Percentiles rank a stretch among this genome's conserved stretches.
These are phyloP conservation scores for Sogatella furcifera DNA, from an alignment of 1,140 invertebrate species.

Conservation along the genomic window DNA sequence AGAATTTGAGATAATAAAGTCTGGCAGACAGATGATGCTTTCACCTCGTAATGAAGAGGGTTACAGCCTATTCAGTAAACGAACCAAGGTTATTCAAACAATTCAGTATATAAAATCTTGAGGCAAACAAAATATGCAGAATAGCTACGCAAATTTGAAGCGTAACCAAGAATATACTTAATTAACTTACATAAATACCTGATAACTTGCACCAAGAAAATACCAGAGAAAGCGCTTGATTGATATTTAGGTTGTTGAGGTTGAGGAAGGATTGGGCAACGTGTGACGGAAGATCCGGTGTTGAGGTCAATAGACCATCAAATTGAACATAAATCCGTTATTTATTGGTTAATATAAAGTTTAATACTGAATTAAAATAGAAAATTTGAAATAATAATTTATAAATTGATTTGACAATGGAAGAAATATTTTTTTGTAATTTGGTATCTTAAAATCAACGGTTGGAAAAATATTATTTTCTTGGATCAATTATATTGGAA, in stretches of 20 bases:
- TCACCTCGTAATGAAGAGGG: not conserved
- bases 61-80: not conserved
- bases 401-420: too few species aligned
- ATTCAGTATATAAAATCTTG: not conserved
- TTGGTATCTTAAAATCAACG: too few species aligned
- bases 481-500: too few species aligned
- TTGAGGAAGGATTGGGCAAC: constrained; percentile 18
- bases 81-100: not conserved
- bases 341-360: too few species aligned
- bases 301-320: not conserved
- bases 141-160: not conserved
- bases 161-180: not conserved
- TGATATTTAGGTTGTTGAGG: constrained; percentile 20
- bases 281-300: constrained; percentile 20
- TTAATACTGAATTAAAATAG: too few species aligned
- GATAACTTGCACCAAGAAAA: constrained; percentile 22
- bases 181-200: constrained; percentile 22
- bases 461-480: too few species aligned
- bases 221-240: constrained; percentile 10
- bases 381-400: too few species aligned
- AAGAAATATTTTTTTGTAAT: too few species aligned
- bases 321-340: not conserved
- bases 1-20: not conserved
- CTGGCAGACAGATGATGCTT: not conserved
- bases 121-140: not conserved